Evolutionary conservation across 2,797 vertebrate genomes (phyloP).

Genomic region (Toxotes lorentzi): DNA sequence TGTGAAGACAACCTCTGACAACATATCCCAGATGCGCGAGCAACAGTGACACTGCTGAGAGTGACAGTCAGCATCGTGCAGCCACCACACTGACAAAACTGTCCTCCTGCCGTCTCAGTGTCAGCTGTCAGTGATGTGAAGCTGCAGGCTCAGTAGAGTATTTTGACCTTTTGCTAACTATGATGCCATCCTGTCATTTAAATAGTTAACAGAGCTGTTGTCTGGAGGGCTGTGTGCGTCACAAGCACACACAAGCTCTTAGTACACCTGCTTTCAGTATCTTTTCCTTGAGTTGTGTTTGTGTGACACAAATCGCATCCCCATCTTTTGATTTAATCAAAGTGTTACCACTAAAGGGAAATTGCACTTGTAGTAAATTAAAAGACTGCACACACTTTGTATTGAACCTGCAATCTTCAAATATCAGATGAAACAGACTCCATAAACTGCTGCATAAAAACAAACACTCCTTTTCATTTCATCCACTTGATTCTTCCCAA

Average conservation of each 20-base stretch:
- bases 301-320: slow-evolving; percentile 20
- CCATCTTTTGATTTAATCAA: slow-evolving; percentile 53
- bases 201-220: slow-evolving; percentile 56
- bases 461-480: slow-evolving; percentile 74
- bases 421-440: slow-evolving; percentile 70
- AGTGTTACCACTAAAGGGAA: slow-evolving; percentile 48
- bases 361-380: slow-evolving; percentile 60
- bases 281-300: slow-evolving; percentile 29
- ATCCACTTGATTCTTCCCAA: slow-evolving; percentile 73
- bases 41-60: slow-evolving; percentile 12
- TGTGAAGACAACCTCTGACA: slow-evolving; percentile 32
- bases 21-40: slow-evolving; percentile 19
- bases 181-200: slow-evolving; percentile 67
- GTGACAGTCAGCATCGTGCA: slow-evolving; percentile 37
- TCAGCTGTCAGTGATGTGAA: slow-evolving; percentile 72
- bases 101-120: slow-evolving; percentile 56
- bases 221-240: slow-evolving; percentile 16
- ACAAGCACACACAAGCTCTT: slow-evolving; percentile 7
- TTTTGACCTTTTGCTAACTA: slow-evolving; percentile 74
- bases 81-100: slow-evolving; percentile 49
- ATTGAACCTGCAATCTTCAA: slow-evolving; percentile 59
- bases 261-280: slow-evolving; percentile 20
- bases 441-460: slow-evolving; percentile 63
- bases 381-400: slow-evolving; percentile 38
- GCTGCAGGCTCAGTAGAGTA: slow-evolving; percentile 62